phyloP scores from a whole-genome alignment of 1,140 invertebrate species.

The Platyscapa corneri region DNA sequence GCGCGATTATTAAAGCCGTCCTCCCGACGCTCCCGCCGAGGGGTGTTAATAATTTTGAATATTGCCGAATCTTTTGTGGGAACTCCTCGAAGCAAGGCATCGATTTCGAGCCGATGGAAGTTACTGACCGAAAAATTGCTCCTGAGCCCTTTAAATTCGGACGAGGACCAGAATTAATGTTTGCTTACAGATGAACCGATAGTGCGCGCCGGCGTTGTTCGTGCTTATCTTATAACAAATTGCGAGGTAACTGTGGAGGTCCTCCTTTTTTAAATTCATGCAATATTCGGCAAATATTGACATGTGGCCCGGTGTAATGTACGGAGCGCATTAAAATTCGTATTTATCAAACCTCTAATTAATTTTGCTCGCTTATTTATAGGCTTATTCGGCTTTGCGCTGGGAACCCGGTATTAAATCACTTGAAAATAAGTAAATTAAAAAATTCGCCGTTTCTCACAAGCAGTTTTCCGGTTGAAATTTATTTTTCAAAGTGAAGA shows the following conservation, averaged over 20 bases:
- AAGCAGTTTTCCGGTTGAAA: too few relatives aligned
- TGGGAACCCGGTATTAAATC: too few relatives aligned
- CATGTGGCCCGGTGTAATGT: too few relatives aligned
- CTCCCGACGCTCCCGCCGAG: not conserved
- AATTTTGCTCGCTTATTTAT: too few relatives aligned
- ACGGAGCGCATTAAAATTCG: too few relatives aligned
- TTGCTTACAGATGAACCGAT: not conserved
- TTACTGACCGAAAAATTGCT: not conserved
- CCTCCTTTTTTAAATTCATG: too few relatives aligned
- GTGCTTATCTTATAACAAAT: not conserved
- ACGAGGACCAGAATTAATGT: not conserved
- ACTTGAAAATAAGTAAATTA: too few relatives aligned
- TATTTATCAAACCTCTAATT: too few relatives aligned
- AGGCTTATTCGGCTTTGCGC: too few relatives aligned
- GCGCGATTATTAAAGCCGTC: not conserved
- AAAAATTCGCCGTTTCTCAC: too few relatives aligned
- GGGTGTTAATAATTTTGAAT: not conserved
- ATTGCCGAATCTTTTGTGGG: conserved; percentile 12
- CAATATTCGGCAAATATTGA: too few relatives aligned
- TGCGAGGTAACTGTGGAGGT: not conserved
- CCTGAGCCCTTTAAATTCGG: not conserved
- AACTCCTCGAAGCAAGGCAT: not conserved
- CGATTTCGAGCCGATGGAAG: not conserved
- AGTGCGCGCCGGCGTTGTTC: not conserved
- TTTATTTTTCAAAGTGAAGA: too few relatives aligned